A percentile compares a stretch with the other conserved stretches of the same genome.
These are phyloP conservation scores for Cygnus olor DNA, from an alignment of 2,797 vertebrate species.

Conservation along the genomic window DNA sequence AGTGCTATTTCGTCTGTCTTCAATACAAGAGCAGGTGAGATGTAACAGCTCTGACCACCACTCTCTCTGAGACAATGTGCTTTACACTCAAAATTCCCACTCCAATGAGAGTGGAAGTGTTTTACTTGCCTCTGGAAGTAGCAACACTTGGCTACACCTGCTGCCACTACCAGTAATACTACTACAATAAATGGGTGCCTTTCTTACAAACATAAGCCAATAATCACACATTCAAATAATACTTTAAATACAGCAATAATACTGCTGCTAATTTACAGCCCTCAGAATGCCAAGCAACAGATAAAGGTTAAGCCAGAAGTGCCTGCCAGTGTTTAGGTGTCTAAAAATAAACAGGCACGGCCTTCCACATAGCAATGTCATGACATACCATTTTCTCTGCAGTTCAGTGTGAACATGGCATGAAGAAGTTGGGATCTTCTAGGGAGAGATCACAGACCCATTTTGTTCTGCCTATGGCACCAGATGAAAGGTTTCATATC, in stretches of 20 bases:
- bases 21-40: background rate
- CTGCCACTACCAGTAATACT: background rate
- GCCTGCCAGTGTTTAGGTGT: slow-evolving; percentile 42
- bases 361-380: slow-evolving; percentile 43
- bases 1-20: background rate
- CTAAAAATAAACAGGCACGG: slow-evolving; percentile 67
- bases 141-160: background rate
- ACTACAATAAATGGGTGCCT: background rate
- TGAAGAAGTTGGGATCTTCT: background rate
- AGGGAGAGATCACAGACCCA: background rate
- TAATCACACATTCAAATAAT: slow-evolving; percentile 22
- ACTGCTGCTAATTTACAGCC: slow-evolving; percentile 20
- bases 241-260: slow-evolving; percentile 28
- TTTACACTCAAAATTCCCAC: background rate
- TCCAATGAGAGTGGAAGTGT: background rate
- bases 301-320: slow-evolving; percentile 70
- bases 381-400: slow-evolving; percentile 44
- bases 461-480: background rate
- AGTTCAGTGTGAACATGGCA: slow-evolving; percentile 15
- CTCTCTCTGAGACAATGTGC: background rate
- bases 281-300: slow-evolving; percentile 49
- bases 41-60: background rate
- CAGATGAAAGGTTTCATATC: background rate
- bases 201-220: background rate
- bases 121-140: background rate